These are phyloP conservation scores for Macaria liturata DNA, from an alignment of 2,888 invertebrate genomes.

Conservation along the genomic window DNA sequence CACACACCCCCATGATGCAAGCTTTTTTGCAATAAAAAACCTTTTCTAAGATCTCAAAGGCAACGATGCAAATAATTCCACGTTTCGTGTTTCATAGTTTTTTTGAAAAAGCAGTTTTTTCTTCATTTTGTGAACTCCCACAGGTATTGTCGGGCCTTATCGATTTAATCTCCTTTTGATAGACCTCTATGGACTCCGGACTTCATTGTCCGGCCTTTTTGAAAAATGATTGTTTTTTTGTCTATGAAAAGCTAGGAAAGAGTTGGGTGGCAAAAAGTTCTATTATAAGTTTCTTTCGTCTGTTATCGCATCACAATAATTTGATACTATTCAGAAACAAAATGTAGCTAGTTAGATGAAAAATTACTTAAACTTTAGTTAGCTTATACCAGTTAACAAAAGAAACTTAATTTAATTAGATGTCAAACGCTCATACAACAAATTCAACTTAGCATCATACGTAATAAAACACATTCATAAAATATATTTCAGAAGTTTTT, in stretches of 20 bases:
- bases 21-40: slow-evolving; percentile 79
- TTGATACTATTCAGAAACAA: neutral
- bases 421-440: too few species aligned
- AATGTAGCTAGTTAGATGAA: too few species aligned
- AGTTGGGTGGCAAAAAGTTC: slow-evolving; percentile 55
- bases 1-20: slow-evolving; percentile 67
- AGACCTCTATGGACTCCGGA: slow-evolving; percentile 73
- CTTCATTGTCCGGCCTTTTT: slow-evolving; percentile 70
- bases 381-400: too few species aligned
- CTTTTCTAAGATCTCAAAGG: slow-evolving; percentile 77
- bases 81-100: slow-evolving; percentile 79
- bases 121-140: slow-evolving; percentile 64
- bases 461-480: too few species aligned
- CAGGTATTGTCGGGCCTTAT: slow-evolving; percentile 72
- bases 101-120: slow-evolving; percentile 44
- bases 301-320: neutral
- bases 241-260: slow-evolving; percentile 50
- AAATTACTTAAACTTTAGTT: too few species aligned
- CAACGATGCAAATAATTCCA: slow-evolving; percentile 82
- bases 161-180: slow-evolving; percentile 81
- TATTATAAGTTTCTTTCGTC: neutral
- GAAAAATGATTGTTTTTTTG: slow-evolving; percentile 45
- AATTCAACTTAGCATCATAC: too few species aligned
- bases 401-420: too few species aligned
- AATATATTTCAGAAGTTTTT: too few species aligned